Base-by-base conservation (phyloP, 2,888 invertebrate species). In the Sthenelais limicola region DNA sequence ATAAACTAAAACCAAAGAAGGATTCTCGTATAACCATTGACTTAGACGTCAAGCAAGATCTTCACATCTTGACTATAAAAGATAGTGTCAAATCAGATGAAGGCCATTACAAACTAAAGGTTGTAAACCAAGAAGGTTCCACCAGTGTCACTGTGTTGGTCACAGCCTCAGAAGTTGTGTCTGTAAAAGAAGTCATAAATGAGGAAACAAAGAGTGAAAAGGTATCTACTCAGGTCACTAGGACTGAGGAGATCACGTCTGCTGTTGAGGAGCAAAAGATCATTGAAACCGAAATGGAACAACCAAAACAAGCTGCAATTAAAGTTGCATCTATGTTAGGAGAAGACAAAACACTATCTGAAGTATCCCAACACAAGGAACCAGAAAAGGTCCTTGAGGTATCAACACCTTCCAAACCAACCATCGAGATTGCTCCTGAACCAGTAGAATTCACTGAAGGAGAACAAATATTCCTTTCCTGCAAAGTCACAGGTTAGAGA, bases 1-100 rank as follows among this genome's bases (percentile, higher is more conserved):
- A 78, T 28, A 69, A 70, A 18, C 49, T 81, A n/a, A 72, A 74
- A 58, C 71, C 78, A 1, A 77, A 74, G 21, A 70, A 73, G 35
- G 72, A 74, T 38, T 24, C 4, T 12, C 32, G 72, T 7, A 56
- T 74, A 26, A 66, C 67, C n/a, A 21, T 72, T 12, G 56, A 56
- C 32, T 72, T 21, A 24, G 70, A 76, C 43, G 66, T 67, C 7
- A 32, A 35, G 7, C 32, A 38, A 9, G 68, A 74, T 26, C 21
- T 68, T 5, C 58, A 75, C 62, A 67, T 68, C 49, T 67, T 77
- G 35, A 68, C 70, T 66, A 75, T 76, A 32, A 38, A 51, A 21
- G 71, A 73, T 21, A 56, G 67, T n/a, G 68, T 70, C 2, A 69
- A 62, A 38, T 54, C 72, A 49, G 76, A 77, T 70, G 71, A 72